phyloP scores from a whole-genome alignment of 2,113 vertebrate species.

The Labeo rohita region DNA sequence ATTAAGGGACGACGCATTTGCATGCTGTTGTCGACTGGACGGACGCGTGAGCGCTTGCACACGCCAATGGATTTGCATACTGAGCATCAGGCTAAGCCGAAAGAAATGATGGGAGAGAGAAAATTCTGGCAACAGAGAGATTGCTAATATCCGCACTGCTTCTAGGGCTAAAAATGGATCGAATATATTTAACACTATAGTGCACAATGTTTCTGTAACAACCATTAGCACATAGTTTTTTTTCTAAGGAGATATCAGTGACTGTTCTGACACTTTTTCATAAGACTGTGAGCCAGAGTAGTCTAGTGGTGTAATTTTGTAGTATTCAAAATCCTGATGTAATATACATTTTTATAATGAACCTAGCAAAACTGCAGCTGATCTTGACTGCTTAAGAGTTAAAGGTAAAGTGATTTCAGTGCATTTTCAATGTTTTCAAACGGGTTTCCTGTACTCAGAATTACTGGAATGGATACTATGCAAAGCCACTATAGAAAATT shows the following conservation, averaged over 20 bases:
- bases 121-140: background rate
- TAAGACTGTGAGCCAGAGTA: background rate
- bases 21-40: constrained; percentile 40
- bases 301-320: background rate
- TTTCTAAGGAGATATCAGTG: background rate
- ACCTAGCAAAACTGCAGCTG: background rate
- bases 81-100: constrained; percentile 40
- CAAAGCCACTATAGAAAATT: no score
- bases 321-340: background rate
- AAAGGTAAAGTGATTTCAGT: no score
- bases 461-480: background rate
- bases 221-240: background rate
- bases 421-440: background rate
- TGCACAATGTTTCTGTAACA: background rate
- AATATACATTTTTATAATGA: background rate
- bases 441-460: background rate
- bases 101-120: constrained; percentile 31
- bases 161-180: background rate
- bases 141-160: constrained; percentile 25
- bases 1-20: constrained; percentile 24
- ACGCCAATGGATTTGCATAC: constrained; percentile 57
- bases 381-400: background rate
- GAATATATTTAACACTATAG: constrained; percentile 1
- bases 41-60: constrained; percentile 14
- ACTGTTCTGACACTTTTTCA: background rate